These are phyloP conservation scores for Nixonia krombeini DNA, from an alignment of 1,140 invertebrate species.

Conservation along the genomic window DNA sequence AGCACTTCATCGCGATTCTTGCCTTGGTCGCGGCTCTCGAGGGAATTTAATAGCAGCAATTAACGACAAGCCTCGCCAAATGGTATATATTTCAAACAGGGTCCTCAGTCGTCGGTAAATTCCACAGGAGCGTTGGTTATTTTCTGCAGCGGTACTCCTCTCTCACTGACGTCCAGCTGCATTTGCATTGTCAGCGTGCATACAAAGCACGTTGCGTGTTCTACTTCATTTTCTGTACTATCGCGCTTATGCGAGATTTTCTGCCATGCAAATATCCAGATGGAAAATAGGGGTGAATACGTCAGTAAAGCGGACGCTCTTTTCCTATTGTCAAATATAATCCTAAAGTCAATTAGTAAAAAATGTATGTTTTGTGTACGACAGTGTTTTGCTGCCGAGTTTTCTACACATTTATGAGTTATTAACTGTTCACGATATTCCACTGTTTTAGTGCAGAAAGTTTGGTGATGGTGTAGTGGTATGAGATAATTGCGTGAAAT, in stretches of 20 bases:
- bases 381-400: too few species aligned
- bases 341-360: too few species aligned
- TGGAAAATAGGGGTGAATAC: too few species aligned
- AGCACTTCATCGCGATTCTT: slow-evolving; percentile 22
- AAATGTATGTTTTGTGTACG: too few species aligned
- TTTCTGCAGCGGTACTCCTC: slow-evolving; percentile 38
- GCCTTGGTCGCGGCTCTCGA: slow-evolving; percentile 24
- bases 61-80: slow-evolving; percentile 24
- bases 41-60: slow-evolving; percentile 47
- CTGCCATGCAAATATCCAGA: too few species aligned
- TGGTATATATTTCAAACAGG: slow-evolving; percentile 30
- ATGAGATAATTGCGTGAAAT: too few species aligned
- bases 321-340: too few species aligned
- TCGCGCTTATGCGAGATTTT: slow-evolving; percentile 14
- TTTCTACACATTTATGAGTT: too few species aligned
- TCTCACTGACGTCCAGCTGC: slow-evolving; percentile 24
- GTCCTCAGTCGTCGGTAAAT: slow-evolving; percentile 33
- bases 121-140: slow-evolving; percentile 37
- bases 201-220: slow-evolving; percentile 25
- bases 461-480: too few species aligned
- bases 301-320: too few species aligned
- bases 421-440: too few species aligned
- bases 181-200: slow-evolving; percentile 37
- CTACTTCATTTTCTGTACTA: slow-evolving; percentile 25
- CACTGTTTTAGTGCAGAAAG: too few species aligned